Evolutionary conservation across 2,113 vertebrate species (phyloP).

Genomic region (Plotosus lineatus): DNA sequence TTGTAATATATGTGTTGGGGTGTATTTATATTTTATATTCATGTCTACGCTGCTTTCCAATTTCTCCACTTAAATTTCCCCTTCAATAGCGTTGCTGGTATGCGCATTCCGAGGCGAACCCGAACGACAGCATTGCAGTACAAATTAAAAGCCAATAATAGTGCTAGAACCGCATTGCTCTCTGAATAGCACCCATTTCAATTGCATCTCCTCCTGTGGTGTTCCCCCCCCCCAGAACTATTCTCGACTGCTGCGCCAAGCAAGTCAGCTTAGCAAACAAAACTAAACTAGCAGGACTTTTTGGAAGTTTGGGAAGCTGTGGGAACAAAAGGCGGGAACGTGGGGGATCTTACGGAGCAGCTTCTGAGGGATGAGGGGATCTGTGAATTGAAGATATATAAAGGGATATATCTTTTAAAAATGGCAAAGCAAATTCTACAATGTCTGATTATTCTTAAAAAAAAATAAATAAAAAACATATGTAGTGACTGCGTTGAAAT

Average conservation of each 20-base stretch:
- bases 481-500: background rate
- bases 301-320: background rate
- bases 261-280: background rate
- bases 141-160: constrained; percentile 43
- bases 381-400: background rate
- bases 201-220: constrained; percentile 2
- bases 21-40: constrained; percentile 8
- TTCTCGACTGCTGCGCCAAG: constrained; percentile 8
- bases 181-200: constrained; percentile 13
- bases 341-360: background rate
- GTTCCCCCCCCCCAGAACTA: background rate
- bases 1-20: background rate
- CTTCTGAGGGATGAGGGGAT: background rate
- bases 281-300: background rate
- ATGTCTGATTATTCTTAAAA: background rate
- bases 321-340: background rate
- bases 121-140: constrained; percentile 24
- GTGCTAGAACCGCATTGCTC: background rate
- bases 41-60: background rate
- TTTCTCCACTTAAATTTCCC: constrained; percentile 22
- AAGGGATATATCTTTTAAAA: background rate
- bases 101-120: constrained; percentile 7
- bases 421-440: background rate
- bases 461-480: background rate
- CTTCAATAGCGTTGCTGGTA: background rate